These are phyloP conservation scores for Microcebus murinus DNA, from an alignment of 2,113 vertebrate species.

Conservation along the genomic window DNA sequence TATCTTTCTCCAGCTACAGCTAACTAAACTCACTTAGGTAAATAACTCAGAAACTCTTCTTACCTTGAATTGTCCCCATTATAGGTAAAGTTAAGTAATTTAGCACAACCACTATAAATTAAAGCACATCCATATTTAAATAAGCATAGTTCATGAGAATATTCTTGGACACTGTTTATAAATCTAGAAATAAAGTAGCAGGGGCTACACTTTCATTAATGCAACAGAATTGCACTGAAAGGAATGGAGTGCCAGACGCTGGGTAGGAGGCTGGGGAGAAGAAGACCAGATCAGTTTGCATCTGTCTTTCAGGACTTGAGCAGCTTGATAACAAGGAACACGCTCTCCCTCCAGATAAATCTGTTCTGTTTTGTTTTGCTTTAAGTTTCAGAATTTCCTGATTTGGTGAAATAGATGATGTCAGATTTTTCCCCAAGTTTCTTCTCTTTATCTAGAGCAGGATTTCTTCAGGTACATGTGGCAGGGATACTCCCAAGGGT, in stretches of 20 bases:
- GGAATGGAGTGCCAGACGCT: slow-evolving; percentile 49
- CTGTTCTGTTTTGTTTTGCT: slow-evolving; percentile 46
- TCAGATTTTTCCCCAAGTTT: neutral
- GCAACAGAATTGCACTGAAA: neutral
- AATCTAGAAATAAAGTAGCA: slow-evolving; percentile 40
- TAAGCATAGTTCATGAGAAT: slow-evolving; percentile 28
- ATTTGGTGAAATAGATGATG: slow-evolving; percentile 29
- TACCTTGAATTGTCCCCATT: neutral
- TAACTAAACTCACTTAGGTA: neutral
- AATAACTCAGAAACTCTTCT: neutral
- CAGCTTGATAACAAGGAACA: neutral
- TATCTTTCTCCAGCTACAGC: neutral
- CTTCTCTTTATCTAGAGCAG: slow-evolving; percentile 4
- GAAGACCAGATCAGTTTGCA: neutral
- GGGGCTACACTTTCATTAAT: slow-evolving; percentile 42
- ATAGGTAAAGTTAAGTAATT: neutral
- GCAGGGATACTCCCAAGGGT: neutral
- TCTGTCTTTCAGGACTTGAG: slow-evolving; percentile 52
- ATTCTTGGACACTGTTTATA: slow-evolving; percentile 1
- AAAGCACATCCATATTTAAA: slow-evolving; percentile 35
- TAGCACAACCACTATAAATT: neutral
- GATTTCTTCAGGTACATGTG: neutral
- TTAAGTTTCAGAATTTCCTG: slow-evolving; percentile 31
- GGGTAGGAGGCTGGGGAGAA: slow-evolving; percentile 52
- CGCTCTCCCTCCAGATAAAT: neutral